Conservation (phyloP, 1,140 invertebrate species). For the Agrilus planipennis region DNA sequence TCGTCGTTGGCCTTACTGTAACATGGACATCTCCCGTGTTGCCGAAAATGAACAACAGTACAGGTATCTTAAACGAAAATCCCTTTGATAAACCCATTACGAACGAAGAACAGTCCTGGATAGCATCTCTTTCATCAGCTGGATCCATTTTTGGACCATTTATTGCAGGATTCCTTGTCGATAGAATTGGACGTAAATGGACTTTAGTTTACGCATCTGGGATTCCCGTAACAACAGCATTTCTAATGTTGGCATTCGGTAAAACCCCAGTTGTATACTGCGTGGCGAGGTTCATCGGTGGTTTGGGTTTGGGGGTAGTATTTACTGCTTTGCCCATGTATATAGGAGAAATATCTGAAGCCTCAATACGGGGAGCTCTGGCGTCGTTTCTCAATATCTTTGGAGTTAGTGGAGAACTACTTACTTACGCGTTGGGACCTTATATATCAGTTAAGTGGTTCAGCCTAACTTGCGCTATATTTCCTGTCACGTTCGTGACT, state of each 20-base stretch:
- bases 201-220: constrained; percentile 48
- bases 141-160: constrained; percentile 39
- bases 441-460: constrained; percentile 39
- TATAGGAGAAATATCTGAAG: constrained; percentile 53
- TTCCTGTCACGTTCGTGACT: constrained; percentile 37
- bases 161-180: constrained; percentile 35
- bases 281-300: constrained; percentile 38
- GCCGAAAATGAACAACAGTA: no score
- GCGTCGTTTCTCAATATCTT: constrained; percentile 22
- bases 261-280: constrained; percentile 32
- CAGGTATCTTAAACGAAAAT: constrained; percentile 12
- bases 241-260: constrained; percentile 47
- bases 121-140: constrained; percentile 35
- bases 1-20: constrained; percentile 24
- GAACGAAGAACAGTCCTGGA: constrained; percentile 48
- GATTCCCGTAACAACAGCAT: constrained; percentile 49
- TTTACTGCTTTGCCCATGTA: constrained; percentile 54
- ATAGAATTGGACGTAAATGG: constrained; percentile 51
- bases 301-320: constrained; percentile 53
- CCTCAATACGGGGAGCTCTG: constrained; percentile 39
- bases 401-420: constrained; percentile 47
- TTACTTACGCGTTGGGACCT: constrained; percentile 54
- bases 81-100: constrained; percentile 37
- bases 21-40: constrained; percentile 30
- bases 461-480: constrained; percentile 37